Evolutionary conservation across 2,113 vertebrate genomes (phyloP), one percentile per base, ranked within the genome.

Genomic region (Typhlomys cinereus): DNA sequence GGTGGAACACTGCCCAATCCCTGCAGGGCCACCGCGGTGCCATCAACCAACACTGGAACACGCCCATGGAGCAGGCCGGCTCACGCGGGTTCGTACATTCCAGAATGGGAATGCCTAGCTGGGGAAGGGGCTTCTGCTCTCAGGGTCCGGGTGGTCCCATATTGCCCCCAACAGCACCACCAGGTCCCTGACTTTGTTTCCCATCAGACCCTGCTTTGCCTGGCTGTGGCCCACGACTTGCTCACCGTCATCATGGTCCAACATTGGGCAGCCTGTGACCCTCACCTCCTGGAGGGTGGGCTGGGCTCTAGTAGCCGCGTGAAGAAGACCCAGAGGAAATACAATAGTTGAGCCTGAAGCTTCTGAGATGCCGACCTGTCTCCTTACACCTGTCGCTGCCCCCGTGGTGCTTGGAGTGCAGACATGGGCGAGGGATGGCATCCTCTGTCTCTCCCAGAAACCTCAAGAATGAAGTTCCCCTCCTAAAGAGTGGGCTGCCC

Each of bases 31-130:
- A 13, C 1, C 0, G 18, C 4, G 13, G 12, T 11, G 44, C 48
- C 4, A 0, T 11, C 10, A 1, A 29, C 41, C 25, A 3, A 7
- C 25, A 25, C 14, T 21, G n/a, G 46, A 69, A 17, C 1, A 11
- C 61, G 34, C 12, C 23, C 21, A 7, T 1, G 23, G 29, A 23
- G 7, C 0, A 1, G 2, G 12, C 25, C 0, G 0, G 70, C 41
- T 48, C 2, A 7, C 4, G 6, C 39, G 11, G 62, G 27, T 6
- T 41, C 29, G 52, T 15, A 44, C 41, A 41, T 31, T 2, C 27
- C 11, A 27, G n/a, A 69, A 5, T 8, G 3, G 2, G 1, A 18
- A 18, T 27, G 17, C 41, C 39, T 15, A 7, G 41, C 48, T 23
- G 0, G 1, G 44, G 59, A 9, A 73, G 27, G 41, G 25, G n/a